These are phyloP conservation scores for Tachyglossus aculeatus DNA, from an alignment of 2,797 vertebrate species.

Conservation along the genomic window DNA sequence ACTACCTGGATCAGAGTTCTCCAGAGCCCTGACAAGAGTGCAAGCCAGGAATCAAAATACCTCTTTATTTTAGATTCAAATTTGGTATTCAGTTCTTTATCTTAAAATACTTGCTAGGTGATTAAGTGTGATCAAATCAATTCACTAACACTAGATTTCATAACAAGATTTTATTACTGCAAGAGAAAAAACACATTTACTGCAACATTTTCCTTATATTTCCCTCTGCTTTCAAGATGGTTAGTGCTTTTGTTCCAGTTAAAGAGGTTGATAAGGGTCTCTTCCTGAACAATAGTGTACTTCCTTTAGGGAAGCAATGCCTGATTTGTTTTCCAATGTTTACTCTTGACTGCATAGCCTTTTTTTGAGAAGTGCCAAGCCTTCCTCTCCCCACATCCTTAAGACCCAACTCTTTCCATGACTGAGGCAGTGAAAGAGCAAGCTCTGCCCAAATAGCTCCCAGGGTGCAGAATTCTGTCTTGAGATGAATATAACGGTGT, in stretches of 20 bases:
- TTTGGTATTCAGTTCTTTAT: no score
- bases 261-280: neutral
- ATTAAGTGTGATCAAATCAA: neutral
- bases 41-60: no score
- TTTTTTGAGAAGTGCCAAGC: neutral
- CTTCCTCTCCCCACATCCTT: constrained; percentile 1
- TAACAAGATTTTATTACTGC: neutral
- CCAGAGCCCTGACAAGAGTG: no score
- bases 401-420: neutral
- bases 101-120: no score
- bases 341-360: constrained; percentile 24
- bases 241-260: neutral
- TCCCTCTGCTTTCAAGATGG: constrained; percentile 1
- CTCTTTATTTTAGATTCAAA: no score
- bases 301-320: constrained; percentile 32
- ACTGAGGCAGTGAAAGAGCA: constrained; percentile 2
- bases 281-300: constrained; percentile 10
- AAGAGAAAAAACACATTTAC: neutral
- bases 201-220: neutral
- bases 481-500: no score
- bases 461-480: neutral
- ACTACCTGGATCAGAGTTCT: no score
- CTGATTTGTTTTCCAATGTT: constrained; percentile 26
- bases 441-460: neutral
- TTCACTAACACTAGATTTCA: neutral